phyloP scores from a whole-genome alignment of 2,797 vertebrate species.

The Enteromius trimaculatus region DNA sequence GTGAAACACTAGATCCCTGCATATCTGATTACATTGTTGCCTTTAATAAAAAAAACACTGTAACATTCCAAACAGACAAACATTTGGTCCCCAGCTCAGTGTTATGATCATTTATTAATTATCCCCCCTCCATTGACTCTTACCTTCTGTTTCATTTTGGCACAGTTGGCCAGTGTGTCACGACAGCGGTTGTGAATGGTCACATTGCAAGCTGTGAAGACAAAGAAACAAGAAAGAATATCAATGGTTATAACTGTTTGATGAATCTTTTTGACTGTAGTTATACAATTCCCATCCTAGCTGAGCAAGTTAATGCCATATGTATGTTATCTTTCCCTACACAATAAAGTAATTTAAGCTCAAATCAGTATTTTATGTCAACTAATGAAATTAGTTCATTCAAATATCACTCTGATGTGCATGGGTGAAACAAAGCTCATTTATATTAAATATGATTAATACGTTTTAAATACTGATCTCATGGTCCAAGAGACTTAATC shows the following conservation, averaged over 20 bases:
- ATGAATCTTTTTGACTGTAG: neutral
- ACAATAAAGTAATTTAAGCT: neutral
- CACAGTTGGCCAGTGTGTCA: conserved; percentile 90
- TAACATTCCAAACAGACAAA: neutral
- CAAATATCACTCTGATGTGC: neutral
- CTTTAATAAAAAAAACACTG: too few relatives aligned
- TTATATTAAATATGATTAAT: neutral
- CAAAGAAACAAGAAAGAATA: conserved; percentile 1
- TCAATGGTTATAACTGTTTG: neutral
- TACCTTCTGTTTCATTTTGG: conserved; percentile 96
- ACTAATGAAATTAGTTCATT: neutral
- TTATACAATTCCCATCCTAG: neutral
- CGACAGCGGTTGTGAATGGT: conserved; percentile 96
- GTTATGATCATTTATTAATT: neutral
- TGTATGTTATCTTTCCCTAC: neutral
- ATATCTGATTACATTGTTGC: neutral
- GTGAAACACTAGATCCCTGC: neutral
- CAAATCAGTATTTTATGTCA: neutral
- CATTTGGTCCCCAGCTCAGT: neutral
- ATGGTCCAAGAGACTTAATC: neutral
- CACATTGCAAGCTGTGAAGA: conserved; percentile 86
- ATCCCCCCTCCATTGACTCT: conserved; percentile 40
- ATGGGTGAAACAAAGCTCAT: neutral
- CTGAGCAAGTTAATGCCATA: neutral
- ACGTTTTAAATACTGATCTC: neutral